phyloP scores from a whole-genome alignment of 2,113 vertebrate species.

The Sebastes schlegelii region DNA sequence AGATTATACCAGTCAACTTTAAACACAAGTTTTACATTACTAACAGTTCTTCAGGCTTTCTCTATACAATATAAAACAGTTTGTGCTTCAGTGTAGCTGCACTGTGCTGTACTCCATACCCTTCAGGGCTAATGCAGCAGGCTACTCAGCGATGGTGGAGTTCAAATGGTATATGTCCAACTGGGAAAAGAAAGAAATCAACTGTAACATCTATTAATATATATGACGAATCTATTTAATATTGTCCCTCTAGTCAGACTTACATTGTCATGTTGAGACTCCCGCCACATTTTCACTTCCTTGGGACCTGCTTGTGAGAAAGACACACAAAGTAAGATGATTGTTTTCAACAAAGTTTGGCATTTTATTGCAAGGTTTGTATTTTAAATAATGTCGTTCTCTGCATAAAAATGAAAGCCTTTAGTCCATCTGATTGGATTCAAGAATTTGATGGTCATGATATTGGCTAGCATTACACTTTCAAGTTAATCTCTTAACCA shows the following conservation, averaged over 20 bases:
- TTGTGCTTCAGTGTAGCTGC: slow-evolving; percentile 14
- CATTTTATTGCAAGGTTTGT: neutral
- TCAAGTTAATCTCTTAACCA: neutral
- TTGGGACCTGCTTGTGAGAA: slow-evolving; percentile 3
- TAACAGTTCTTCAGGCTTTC: neutral
- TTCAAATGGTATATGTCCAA: slow-evolving; percentile 29
- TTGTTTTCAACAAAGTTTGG: too few species aligned
- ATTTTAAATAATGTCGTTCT: neutral
- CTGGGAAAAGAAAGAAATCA: slow-evolving; percentile 10
- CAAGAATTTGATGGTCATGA: neutral
- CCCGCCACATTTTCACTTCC: neutral
- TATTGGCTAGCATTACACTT: neutral
- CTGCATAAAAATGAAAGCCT: neutral
- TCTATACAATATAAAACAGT: neutral
- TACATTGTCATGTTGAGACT: neutral
- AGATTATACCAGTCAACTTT: neutral
- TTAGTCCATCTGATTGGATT: neutral
- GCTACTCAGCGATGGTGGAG: slow-evolving; percentile 29
- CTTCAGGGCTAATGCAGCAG: neutral
- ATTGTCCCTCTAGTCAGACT: slow-evolving; percentile 2
- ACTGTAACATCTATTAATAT: neutral
- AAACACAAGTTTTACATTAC: neutral
- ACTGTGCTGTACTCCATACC: slow-evolving; percentile 23
- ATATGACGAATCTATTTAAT: neutral
- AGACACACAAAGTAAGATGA: neutral